Evolutionary conservation across 1,140 invertebrate genomes (phyloP).

Genomic region (Zaprionus lachaisei): DNA sequence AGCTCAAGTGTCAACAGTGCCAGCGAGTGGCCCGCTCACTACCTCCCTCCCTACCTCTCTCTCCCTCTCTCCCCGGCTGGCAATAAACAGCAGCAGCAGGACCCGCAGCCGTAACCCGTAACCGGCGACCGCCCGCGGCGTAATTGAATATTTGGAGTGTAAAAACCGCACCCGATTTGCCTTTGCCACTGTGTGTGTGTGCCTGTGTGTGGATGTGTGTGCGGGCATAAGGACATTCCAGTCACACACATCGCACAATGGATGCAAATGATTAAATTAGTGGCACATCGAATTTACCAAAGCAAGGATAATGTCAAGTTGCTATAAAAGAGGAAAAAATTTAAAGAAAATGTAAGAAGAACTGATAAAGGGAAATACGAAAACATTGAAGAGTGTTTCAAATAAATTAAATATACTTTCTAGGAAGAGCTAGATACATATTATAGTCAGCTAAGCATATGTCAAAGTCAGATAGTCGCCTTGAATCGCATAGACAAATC

Average conservation of each 20-base stretch:
- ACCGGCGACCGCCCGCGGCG: conserved; percentile 68
- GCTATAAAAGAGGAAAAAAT: too few species aligned
- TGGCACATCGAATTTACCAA: neutral
- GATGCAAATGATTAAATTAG: conserved; percentile 17
- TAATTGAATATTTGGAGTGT: conserved; percentile 83
- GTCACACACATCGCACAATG: conserved; percentile 38
- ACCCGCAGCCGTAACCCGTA: conserved; percentile 52
- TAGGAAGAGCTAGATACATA: too few species aligned
- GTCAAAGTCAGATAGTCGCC: too few species aligned
- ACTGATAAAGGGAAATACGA: too few species aligned
- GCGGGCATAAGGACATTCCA: conserved; percentile 26
- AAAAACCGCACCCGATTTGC: conserved; percentile 70
- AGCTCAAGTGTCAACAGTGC: conserved; percentile 79
- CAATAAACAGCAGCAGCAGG: conserved; percentile 57
- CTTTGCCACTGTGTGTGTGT: neutral
- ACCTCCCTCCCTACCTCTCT: neutral
- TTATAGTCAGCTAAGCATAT: too few species aligned
- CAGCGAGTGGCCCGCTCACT: conserved; percentile 32
- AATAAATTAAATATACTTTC: too few species aligned
- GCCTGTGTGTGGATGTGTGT: neutral
- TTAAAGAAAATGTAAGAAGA: too few species aligned
- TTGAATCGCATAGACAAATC: too few species aligned
- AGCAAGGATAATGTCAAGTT: neutral
- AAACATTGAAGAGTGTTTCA: too few species aligned
- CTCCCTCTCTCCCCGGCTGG: conserved; percentile 12